Conservation (phyloP, 2,797 vertebrate species). For the Tangara arthus region DNA sequence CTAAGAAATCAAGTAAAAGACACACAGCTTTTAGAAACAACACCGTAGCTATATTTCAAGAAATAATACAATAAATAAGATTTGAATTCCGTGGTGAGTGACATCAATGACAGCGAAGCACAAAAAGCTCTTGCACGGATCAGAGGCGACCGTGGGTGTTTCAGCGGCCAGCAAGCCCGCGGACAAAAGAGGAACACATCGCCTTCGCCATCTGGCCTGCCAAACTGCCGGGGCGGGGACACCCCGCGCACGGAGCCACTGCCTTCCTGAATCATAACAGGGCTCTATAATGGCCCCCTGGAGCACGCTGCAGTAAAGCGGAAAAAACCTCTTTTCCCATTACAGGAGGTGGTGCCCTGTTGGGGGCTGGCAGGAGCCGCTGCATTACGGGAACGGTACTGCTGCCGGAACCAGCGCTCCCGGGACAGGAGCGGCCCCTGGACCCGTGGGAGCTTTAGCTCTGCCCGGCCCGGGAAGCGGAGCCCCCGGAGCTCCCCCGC, state of each 20-base stretch:
- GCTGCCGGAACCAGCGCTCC: fast-evolving
- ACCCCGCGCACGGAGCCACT: fast-evolving
- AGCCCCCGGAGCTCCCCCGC: not conserved
- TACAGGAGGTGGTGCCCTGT: fast-evolving
- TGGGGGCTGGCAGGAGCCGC: too few species aligned
- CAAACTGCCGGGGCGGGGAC: not conserved
- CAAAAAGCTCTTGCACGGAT: fast-evolving
- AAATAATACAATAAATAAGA: not conserved
- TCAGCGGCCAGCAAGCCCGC: fast-evolving
- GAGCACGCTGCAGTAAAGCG: not conserved
- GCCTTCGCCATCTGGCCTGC: not conserved
- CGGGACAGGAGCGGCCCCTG: fast-evolving
- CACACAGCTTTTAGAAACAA: not conserved
- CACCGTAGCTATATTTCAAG: not conserved
- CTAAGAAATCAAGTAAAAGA: not conserved
- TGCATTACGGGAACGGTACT: fast-evolving
- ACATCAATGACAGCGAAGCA: fast-evolving
- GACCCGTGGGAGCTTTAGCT: fast-evolving
- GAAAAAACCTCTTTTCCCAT: fast-evolving
- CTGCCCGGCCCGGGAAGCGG: not conserved
- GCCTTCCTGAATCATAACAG: fast-evolving
- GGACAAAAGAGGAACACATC: not conserved
- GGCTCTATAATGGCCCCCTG: fast-evolving
- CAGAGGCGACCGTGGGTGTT: fast-evolving
- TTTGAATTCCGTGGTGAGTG: not conserved